Conservation (phyloP, 2,113 vertebrate species). For the Microtus richardsoni region DNA sequence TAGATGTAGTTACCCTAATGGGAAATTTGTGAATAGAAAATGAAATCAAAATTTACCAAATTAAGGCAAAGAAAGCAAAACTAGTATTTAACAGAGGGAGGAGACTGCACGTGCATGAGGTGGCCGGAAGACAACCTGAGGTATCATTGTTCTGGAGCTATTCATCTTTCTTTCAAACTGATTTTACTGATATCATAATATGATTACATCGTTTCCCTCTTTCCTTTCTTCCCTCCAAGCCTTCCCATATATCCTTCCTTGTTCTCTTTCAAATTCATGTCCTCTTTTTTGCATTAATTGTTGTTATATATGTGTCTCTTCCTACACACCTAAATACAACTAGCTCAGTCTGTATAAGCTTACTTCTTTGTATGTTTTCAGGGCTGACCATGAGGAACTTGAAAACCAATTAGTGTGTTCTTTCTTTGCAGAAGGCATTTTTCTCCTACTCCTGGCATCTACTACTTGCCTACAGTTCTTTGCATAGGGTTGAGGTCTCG, state of each 20-base stretch:
- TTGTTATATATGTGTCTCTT: background rate
- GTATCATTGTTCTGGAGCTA: background rate
- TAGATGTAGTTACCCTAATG: constrained; percentile 9
- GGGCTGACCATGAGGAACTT: background rate
- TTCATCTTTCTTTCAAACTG: background rate
- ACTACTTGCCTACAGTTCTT: background rate
- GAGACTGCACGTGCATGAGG: background rate
- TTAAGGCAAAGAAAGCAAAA: constrained; percentile 57
- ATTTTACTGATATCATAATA: background rate
- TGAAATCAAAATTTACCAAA: constrained; percentile 54
- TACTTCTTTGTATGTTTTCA: background rate
- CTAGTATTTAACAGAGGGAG: background rate
- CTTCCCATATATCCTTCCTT: background rate
- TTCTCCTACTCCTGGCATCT: background rate
- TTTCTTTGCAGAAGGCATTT: background rate
- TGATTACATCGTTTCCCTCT: background rate
- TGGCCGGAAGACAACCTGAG: background rate
- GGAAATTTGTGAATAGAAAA: constrained; percentile 55
- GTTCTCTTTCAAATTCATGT: background rate
- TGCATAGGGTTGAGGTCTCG: background rate
- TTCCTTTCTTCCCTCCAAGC: background rate
- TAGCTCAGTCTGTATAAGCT: background rate
- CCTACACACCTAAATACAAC: background rate
- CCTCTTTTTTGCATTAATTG: background rate
- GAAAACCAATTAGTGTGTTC: background rate